These are phyloP conservation scores for Buceros bicornis DNA, from an alignment of 2,797 vertebrate genomes.

Conservation along the genomic window DNA sequence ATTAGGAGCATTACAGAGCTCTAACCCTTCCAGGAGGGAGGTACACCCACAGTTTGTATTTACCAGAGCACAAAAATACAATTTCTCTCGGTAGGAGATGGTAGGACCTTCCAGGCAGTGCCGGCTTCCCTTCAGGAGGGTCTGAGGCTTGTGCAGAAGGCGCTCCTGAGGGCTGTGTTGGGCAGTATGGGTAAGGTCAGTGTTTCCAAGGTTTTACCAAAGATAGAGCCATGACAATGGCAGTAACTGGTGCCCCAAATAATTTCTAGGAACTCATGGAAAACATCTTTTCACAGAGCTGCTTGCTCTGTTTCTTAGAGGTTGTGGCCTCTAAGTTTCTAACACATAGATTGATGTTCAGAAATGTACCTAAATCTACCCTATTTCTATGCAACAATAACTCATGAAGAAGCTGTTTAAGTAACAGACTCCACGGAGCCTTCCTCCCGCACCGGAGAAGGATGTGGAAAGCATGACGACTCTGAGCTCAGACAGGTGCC, in stretches of 20 bases:
- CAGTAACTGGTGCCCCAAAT: not conserved
- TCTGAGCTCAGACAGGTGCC: not conserved
- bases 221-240: not conserved
- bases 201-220: not conserved
- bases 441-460: not conserved
- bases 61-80: not conserved
- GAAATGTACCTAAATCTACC: not conserved
- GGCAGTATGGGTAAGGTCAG: not conserved
- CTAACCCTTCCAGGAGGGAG: not conserved
- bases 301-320: not conserved
- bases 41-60: not conserved
- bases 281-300: not conserved
- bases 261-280: not conserved
- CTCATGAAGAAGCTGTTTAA: not conserved
- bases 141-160: not conserved
- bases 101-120: not conserved
- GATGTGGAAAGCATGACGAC: not conserved
- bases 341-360: not conserved
- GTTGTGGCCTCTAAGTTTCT: not conserved
- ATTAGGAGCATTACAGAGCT: conserved; percentile 18
- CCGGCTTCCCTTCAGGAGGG: not conserved
- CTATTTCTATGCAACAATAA: not conserved
- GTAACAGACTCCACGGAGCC: not conserved
- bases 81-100: not conserved
- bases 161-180: not conserved